Base-by-base conservation (phyloP, 1,140 invertebrate genomes). In the Piezodorus guildinii region DNA sequence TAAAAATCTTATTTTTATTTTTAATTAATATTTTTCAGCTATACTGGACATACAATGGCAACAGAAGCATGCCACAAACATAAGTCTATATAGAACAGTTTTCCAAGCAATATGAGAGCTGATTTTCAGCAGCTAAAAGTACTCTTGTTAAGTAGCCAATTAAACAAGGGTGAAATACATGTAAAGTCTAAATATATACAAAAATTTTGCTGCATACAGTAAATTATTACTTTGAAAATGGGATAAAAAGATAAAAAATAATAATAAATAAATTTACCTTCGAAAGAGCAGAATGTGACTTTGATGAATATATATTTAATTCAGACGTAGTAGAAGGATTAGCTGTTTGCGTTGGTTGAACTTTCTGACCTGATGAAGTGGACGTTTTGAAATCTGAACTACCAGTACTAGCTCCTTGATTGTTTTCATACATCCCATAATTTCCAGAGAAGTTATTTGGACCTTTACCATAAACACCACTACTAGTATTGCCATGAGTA, bases 381-480 rank as follows among this genome's bases (percentile, higher is more conserved):
- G 56, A 49, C 10, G 63, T 58, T 61, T 65, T 65, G 30, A 58
- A 65, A n/a, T 61, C 63, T 23, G 52, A 23, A 56, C 17, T 25
- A 43, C 27, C 25, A 43, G 23, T 58, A 43, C 39, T 61, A 5
- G 17, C 23, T 23, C n/a, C 19, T 39, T 65, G 63, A 15, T 17
- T 45, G 49, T 46, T 61, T 16, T 65, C 63, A 52, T 65, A 65
- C 9, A 58, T 58, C 21, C 39, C 56, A 44, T 60, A 65, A 45
- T 54, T 61, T 16, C 63, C 63, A 61, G 56, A 51, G 1, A 58
- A 65, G 43, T 46, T 60, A 23, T 34, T 60, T 5, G 63, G 56
- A 5, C 58, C 63, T 73, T 85, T 85, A 17, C 83, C 77, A 68
- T 85, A 85, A 67, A 83, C 82, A 58, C 78, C 81, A 68, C 77